These are phyloP conservation scores for Acrocera orbiculus DNA, from an alignment of 2,888 invertebrate species.

Conservation along the genomic window DNA sequence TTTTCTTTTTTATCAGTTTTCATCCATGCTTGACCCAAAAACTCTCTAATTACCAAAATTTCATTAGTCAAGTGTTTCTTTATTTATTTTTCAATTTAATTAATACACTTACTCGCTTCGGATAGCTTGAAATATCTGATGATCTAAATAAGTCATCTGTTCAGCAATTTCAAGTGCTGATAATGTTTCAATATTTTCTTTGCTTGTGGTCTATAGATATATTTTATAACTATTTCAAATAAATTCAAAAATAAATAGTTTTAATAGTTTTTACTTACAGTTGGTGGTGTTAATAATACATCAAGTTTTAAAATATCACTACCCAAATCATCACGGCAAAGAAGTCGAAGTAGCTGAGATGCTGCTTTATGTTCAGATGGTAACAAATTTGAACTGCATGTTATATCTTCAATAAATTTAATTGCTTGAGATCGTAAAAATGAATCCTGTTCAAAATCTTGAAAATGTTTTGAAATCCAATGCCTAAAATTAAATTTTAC, in stretches of 20 bases:
- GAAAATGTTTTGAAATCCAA: slow-evolving; percentile 82
- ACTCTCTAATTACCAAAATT: slow-evolving; percentile 41
- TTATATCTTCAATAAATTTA: slow-evolving; percentile 75
- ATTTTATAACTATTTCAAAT: background rate
- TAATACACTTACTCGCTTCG: slow-evolving; percentile 59
- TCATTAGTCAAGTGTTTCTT: too few relatives aligned
- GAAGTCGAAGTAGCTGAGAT: slow-evolving; percentile 55
- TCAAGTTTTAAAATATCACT: slow-evolving; percentile 49
- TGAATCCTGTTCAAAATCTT: slow-evolving; percentile 67
- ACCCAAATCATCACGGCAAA: slow-evolving; percentile 55
- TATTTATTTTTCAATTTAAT: slow-evolving; percentile 1
- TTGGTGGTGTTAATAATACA: slow-evolving; percentile 47
- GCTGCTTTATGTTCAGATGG: slow-evolving; percentile 84
- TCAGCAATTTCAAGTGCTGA: slow-evolving; percentile 85
- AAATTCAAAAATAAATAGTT: background rate
- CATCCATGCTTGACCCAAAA: slow-evolving; percentile 78
- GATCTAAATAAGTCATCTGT: slow-evolving; percentile 81
- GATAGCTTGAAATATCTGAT: slow-evolving; percentile 75
- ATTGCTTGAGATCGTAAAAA: slow-evolving; percentile 59
- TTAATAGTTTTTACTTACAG: slow-evolving; percentile 33
- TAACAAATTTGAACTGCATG: slow-evolving; percentile 61
- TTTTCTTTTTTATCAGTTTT: slow-evolving; percentile 65
- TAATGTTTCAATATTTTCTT: slow-evolving; percentile 67
- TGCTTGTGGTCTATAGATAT: slow-evolving; percentile 46
- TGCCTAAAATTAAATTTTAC: too few relatives aligned